Evolutionary conservation across 2,888 invertebrate species (phyloP).

Genomic region (Agrochola macilenta): DNA sequence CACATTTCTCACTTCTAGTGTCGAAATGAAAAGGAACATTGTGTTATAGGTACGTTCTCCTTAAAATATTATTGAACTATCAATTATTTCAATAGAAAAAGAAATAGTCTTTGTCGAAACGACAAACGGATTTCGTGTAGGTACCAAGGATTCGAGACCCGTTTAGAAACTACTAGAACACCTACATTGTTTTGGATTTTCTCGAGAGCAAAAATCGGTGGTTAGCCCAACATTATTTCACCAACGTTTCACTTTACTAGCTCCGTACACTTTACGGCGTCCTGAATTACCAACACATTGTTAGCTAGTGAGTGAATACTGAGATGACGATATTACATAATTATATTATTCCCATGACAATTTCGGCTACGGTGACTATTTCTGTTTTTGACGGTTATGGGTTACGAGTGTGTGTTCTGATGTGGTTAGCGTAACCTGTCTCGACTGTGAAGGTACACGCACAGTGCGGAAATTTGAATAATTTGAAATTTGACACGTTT

Average conservation of each 20-base stretch:
- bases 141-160: not conserved
- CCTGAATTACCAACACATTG: not conserved
- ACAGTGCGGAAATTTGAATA: too few species aligned
- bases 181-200: conserved; percentile 23
- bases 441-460: too few species aligned
- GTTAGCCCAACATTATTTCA: not conserved
- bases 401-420: too few species aligned
- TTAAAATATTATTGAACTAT: not conserved
- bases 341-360: too few species aligned
- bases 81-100: not conserved
- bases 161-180: conserved; percentile 6
- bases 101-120: not conserved
- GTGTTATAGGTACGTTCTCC: not conserved
- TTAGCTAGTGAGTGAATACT: not conserved
- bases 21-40: not conserved
- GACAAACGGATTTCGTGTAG: not conserved
- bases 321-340: not conserved
- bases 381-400: too few species aligned
- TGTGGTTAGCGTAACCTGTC: too few species aligned
- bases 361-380: too few species aligned
- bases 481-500: too few species aligned
- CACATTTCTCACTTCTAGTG: not conserved
- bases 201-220: not conserved
- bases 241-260: not conserved
- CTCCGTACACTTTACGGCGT: not conserved